A percentile compares a stretch with the other conserved stretches of the same genome.
phyloP scores from a whole-genome alignment of 1,140 invertebrate genomes.

The Streblospio benedicti region DNA sequence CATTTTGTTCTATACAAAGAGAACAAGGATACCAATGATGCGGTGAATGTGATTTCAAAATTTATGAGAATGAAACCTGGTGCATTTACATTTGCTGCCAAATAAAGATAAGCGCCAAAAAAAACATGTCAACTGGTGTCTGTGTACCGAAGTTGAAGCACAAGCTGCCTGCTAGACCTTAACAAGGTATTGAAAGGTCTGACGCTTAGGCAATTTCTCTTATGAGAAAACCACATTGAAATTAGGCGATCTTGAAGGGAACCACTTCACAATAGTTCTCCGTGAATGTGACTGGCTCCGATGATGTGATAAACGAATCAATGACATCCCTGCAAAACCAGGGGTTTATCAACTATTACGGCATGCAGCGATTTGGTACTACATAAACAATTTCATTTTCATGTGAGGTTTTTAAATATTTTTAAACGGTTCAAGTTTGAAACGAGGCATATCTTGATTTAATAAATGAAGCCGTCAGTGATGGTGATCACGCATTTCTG shows the following conservation, averaged over 20 bases:
- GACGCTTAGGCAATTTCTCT: constrained; percentile 37
- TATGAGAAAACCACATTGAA: constrained; percentile 55
- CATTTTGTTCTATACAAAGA: constrained; percentile 92
- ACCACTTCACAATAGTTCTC: constrained; percentile 59
- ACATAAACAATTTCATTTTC: too few relatives aligned
- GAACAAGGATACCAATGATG: constrained; percentile 83
- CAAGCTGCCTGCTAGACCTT: constrained; percentile 29
- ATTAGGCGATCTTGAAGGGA: constrained; percentile 73
- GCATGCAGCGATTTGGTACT: constrained; percentile 89
- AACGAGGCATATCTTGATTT: too few relatives aligned
- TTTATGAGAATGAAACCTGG: constrained; percentile 55
- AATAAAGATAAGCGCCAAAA: constrained; percentile 86
- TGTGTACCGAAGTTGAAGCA: constrained; percentile 45
- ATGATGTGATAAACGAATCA: constrained; percentile 57
- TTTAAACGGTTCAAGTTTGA: too few relatives aligned
- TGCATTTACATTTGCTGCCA: constrained; percentile 75
- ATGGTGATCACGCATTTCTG: too few relatives aligned
- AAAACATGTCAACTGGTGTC: constrained; percentile 85
- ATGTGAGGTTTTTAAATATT: too few relatives aligned
- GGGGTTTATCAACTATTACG: constrained; percentile 98
- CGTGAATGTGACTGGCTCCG: constrained; percentile 60
- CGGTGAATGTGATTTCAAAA: constrained; percentile 62
- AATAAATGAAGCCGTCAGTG: too few relatives aligned
- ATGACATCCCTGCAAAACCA: constrained; percentile 59
- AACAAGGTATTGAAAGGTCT: constrained; percentile 37